Evolutionary conservation across 1,140 invertebrate species (phyloP).

Genomic region (Tribolium madens): DNA sequence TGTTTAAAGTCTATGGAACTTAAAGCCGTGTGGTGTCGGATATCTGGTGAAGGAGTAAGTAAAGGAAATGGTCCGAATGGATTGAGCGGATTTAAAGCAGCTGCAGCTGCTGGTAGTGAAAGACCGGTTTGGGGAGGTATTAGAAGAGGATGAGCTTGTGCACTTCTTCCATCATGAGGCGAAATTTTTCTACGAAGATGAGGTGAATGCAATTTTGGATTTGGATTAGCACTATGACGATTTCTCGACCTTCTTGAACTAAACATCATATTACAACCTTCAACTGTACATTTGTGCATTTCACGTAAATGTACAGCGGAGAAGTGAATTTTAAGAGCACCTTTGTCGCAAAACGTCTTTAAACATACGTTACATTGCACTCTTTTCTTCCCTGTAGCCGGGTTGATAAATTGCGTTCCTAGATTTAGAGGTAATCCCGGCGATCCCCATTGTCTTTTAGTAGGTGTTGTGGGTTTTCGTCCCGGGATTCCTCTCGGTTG

Average conservation of each 20-base stretch:
- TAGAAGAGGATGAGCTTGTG: conserved; percentile 84
- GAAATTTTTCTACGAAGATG: conserved; percentile 92
- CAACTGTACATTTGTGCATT: conserved; percentile 99
- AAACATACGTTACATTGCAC: conserved; percentile 98
- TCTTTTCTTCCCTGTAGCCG: conserved; percentile 92
- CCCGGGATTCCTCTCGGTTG: conserved; percentile 64
- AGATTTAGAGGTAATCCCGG: conserved; percentile 85
- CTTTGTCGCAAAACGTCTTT: conserved; percentile 99
- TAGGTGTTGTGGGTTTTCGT: conserved; percentile 86
- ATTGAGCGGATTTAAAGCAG: conserved; percentile 74
- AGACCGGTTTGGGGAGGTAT: conserved; percentile 79
- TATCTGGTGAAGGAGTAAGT: conserved; percentile 79
- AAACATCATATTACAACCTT: conserved; percentile 99
- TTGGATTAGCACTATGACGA: conserved; percentile 97
- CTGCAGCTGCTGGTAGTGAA: conserved; percentile 70
- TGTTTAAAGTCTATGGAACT: conserved; percentile 78
- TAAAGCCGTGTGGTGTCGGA: conserved; percentile 73
- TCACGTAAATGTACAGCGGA: conserved; percentile 98
- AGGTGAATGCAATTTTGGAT: conserved; percentile 97
- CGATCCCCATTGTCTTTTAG: conserved; percentile 91
- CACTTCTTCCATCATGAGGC: conserved; percentile 90
- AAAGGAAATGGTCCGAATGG: conserved; percentile 83
- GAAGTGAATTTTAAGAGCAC: conserved; percentile 99
- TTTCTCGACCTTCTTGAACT: conserved; percentile 95
- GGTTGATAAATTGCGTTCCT: conserved; percentile 91